Percentiles rank a stretch among this genome's conserved stretches.
phyloP scores from a whole-genome alignment of 2,888 invertebrate species.

The Biston stratarius region DNA sequence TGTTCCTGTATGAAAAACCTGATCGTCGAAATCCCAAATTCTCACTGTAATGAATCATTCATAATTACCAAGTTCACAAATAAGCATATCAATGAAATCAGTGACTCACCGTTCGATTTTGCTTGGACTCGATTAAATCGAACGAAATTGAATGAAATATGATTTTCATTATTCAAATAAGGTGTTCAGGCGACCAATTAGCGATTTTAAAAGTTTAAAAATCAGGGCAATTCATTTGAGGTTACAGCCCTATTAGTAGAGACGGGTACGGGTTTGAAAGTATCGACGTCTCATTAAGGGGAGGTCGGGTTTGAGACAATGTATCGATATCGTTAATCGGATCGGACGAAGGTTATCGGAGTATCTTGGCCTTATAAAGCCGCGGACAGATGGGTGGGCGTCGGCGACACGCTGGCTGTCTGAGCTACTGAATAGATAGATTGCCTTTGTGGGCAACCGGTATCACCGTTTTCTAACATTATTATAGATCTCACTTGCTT shows the following conservation, averaged over 20 bases:
- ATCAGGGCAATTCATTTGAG: slow-evolving; percentile 64
- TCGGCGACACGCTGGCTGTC: slow-evolving; percentile 48
- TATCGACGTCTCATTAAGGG: slow-evolving; percentile 56
- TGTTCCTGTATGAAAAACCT: slow-evolving; percentile 11
- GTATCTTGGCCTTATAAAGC: slow-evolving; percentile 42
- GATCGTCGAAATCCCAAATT: slow-evolving; percentile 11
- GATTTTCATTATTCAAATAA: slow-evolving; percentile 45
- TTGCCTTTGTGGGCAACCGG: slow-evolving; percentile 6
- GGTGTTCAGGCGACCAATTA: slow-evolving; percentile 59
- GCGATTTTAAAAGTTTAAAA: slow-evolving; percentile 61
- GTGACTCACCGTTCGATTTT: slow-evolving; percentile 42
- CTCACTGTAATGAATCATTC: slow-evolving; percentile 36
- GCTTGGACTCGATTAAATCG: slow-evolving; percentile 40
- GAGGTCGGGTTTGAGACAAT: slow-evolving; percentile 62
- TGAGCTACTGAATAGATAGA: slow-evolving; percentile 35
- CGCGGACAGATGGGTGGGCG: slow-evolving; percentile 46
- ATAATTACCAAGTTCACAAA: slow-evolving; percentile 32
- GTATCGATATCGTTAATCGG: slow-evolving; percentile 47
- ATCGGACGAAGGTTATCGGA: slow-evolving; percentile 37
- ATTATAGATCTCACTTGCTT: not conserved
- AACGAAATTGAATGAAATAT: slow-evolving; percentile 51
- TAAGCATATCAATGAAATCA: slow-evolving; percentile 44
- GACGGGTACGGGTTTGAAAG: slow-evolving; percentile 66
- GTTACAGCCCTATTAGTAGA: slow-evolving; percentile 63
- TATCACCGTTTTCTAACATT: slow-evolving; percentile 18